Evolutionary conservation across 2,888 invertebrate genomes (phyloP).

Genomic region (Eledona agricola): DNA sequence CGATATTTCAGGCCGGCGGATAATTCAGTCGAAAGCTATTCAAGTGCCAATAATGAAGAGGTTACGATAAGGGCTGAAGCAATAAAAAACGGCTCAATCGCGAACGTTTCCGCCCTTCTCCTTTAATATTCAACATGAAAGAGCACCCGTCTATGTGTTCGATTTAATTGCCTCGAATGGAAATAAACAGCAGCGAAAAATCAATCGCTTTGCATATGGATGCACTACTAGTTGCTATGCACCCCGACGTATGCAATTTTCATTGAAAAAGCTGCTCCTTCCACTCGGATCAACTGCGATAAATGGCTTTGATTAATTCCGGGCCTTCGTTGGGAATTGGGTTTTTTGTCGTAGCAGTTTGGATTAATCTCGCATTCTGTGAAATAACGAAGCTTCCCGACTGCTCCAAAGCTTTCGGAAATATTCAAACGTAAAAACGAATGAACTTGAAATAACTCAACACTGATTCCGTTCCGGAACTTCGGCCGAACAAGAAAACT

Average conservation of each 20-base stretch:
- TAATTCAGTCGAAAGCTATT: constrained; percentile 22
- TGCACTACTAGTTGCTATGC: constrained; percentile 20
- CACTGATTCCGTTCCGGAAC: no score
- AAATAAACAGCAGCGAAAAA: constrained; percentile 3
- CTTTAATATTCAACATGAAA: constrained; percentile 23
- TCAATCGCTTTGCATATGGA: no score
- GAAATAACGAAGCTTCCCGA: no score
- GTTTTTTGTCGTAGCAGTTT: constrained; percentile 17
- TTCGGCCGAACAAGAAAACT: no score
- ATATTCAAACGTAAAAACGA: no score
- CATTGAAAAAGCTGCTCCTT: constrained; percentile 18
- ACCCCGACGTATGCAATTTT: constrained; percentile 23
- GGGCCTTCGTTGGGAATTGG: constrained; percentile 16
- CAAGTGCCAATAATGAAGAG: constrained; percentile 26
- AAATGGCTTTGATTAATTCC: constrained; percentile 25
- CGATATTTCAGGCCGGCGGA: constrained; percentile 26
- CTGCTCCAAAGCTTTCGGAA: no score
- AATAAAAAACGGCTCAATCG: constrained; percentile 27
- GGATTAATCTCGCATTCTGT: no score
- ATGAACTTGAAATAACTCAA: no score
- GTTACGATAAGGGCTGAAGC: constrained; percentile 23
- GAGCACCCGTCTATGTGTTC: no score
- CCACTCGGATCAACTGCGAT: constrained; percentile 21
- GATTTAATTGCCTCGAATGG: constrained; percentile 13
- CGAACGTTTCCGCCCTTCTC: constrained; percentile 14